Percentiles rank a stretch among this genome's conserved stretches.
Evolutionary conservation across 2,797 vertebrate genomes (phyloP).

Genomic region (Pantherophis vulpinus): DNA sequence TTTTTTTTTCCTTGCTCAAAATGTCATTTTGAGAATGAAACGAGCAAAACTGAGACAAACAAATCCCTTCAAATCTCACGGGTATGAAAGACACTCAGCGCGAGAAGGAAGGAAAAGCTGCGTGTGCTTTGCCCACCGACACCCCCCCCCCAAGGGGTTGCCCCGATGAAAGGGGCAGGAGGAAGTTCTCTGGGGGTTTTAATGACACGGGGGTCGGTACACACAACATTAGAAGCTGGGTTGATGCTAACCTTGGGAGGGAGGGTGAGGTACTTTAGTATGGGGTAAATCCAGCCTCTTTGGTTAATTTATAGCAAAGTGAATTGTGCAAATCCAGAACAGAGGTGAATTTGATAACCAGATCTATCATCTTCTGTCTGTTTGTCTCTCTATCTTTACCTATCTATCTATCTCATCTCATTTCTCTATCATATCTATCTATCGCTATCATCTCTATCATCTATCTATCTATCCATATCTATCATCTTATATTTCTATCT

Average conservation of each 20-base stretch:
- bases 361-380: too few species aligned
- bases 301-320: not conserved
- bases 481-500: too few species aligned
- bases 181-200: not conserved
- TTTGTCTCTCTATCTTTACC: too few species aligned
- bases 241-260: not conserved
- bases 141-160: not conserved
- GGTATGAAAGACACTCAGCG: accelerated
- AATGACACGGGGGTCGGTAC: not conserved
- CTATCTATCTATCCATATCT: too few species aligned
- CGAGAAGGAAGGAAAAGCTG: not conserved
- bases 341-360: not conserved
- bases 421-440: too few species aligned
- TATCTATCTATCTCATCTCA: not conserved
- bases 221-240: not conserved
- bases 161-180: not conserved
- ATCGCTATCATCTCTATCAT: too few species aligned
- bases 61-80: not conserved
- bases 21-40: not conserved
- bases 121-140: accelerated
- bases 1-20: not conserved
- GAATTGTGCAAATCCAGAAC: not conserved
- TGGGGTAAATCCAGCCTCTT: not conserved
- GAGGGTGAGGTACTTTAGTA: not conserved
- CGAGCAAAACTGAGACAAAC: not conserved